Evolutionary conservation across 1,140 invertebrate genomes (phyloP), one percentile per base, ranked within the genome.

Genomic region (Drosophila lowei): DNA sequence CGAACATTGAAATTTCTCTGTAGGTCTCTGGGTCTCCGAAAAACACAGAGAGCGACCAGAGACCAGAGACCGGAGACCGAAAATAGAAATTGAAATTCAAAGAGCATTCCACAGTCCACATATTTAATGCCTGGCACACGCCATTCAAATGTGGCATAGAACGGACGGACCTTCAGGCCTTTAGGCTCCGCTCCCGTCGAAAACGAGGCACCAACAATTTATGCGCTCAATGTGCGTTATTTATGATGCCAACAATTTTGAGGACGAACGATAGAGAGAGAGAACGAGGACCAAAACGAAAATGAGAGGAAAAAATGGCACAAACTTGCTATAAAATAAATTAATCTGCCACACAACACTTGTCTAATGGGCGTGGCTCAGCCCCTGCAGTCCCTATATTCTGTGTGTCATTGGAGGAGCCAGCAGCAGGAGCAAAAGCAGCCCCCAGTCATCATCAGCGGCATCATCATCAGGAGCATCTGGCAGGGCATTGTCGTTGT

Each of bases 321-420:
- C 59, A 81, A 77, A 81, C 50, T 79, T 67, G 79, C 79, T 62
- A 83, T 83, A 65, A 83, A 83, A 83, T 83, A 83, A 83, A 83
- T 83, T 83, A 83, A 84, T 79, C 79, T 83, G 75, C 54, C 79
- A 47, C 72, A 72, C 77, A 64, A 64, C 58, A 79, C 73, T 76
- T 76, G 73, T 76, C 72, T 74, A 73, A 49, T 65, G 71, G 71
- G 71, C 42, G 57, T 25, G 49, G 53, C 53, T 15, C 41, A n/a
- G 16, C 21, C 60, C 28, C 23, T 38, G 42, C 3, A 16, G 16
- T 8, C 43, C 57, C 21, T 34, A 16, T 28, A 7, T 44, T 54
- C 30, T 50, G 56, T 23, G 52, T 56, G 54, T 80, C 25, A 25
- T 1, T 6, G 25, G 25, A 25, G 25, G 6, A 28, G 52, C 46